Conservation (phyloP, 92 coral and sea anemone genomes). For the Epizoanthus ramosus region DNA sequence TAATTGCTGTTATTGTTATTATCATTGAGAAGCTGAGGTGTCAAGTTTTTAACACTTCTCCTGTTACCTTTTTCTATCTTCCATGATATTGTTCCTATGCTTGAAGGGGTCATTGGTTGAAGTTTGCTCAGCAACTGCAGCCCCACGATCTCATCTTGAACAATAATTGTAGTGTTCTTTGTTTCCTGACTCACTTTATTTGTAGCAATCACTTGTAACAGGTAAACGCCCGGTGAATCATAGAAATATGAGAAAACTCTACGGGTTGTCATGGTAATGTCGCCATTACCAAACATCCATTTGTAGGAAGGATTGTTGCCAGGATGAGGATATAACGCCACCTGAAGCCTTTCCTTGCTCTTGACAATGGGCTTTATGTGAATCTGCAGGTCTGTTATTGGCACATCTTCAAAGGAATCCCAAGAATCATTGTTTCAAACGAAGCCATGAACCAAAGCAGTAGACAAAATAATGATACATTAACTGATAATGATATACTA, state of each 20-base stretch:
- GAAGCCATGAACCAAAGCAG: too few relatives aligned
- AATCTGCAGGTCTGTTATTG: conserved; percentile 36
- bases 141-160: conserved; percentile 39
- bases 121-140: background rate
- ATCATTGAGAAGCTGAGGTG: too few relatives aligned
- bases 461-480: too few relatives aligned
- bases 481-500: too few relatives aligned
- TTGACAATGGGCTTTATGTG: conserved; percentile 5
- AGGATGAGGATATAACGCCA: conserved; percentile 41
- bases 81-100: conserved; percentile 27
- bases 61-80: conserved; percentile 41
- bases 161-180: background rate
- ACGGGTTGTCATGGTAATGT: background rate
- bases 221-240: conserved; percentile 42
- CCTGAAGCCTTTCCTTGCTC: background rate
- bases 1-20: too few relatives aligned
- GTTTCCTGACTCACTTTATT: conserved; percentile 45
- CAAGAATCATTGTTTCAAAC: background rate
- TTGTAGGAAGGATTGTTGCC: conserved; percentile 45
- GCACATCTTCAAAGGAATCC: conserved; percentile 1
- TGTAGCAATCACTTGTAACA: conserved; percentile 14
- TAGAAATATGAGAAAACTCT: conserved; percentile 20
- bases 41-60: too few relatives aligned
- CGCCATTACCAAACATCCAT: conserved; percentile 47
- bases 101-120: conserved; percentile 7